Evolutionary conservation across 2,113 vertebrate genomes (phyloP).

Genomic region (Ceuthmochares aereus): DNA sequence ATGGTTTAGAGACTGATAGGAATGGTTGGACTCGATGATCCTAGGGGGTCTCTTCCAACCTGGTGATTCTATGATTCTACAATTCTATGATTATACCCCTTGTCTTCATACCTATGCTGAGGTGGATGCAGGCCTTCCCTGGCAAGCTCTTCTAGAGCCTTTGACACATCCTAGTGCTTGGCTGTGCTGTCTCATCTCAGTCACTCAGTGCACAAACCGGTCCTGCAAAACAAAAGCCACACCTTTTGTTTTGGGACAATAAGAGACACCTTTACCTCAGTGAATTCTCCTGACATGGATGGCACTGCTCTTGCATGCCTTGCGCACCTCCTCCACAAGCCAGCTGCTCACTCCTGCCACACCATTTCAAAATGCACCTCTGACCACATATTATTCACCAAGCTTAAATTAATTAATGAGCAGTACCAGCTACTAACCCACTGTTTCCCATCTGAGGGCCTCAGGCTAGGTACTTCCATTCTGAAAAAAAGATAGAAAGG

Average conservation of each 20-base stretch:
- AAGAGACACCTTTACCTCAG: rapidly evolving
- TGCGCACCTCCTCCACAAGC: rapidly evolving
- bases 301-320: rapidly evolving
- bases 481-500: neutral
- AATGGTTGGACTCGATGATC: no score
- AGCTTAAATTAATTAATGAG: neutral
- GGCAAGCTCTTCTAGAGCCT: neutral
- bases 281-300: rapidly evolving
- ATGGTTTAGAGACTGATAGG: no score
- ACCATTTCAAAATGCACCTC: rapidly evolving
- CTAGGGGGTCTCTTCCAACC: no score
- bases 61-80: no score
- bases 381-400: rapidly evolving
- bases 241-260: neutral
- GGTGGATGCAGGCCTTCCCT: neutral
- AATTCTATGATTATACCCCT: neutral
- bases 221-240: neutral
- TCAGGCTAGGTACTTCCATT: neutral
- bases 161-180: neutral
- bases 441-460: neutral
- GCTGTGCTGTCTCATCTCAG: neutral
- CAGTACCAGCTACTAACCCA: neutral
- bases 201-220: neutral
- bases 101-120: rapidly evolving
- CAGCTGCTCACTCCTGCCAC: rapidly evolving